phyloP scores from a whole-genome alignment of 2,888 invertebrate species.

The Drosophila bunnanda region DNA sequence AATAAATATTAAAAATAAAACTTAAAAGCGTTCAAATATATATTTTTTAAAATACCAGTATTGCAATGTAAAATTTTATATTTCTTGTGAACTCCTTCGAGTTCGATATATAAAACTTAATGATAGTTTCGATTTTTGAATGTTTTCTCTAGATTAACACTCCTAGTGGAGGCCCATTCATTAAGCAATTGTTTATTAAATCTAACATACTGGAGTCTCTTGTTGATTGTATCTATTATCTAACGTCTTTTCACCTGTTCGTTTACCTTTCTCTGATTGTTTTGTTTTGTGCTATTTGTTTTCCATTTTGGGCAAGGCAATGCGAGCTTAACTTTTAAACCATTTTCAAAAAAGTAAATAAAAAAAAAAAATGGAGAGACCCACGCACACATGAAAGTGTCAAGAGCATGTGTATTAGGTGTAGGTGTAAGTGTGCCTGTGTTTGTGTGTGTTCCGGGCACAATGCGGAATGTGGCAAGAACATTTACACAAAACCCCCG shows the following conservation, averaged over 20 bases:
- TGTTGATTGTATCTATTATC: conserved; percentile 26
- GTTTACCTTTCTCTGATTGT: conserved; percentile 26
- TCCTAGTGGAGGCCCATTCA: background rate
- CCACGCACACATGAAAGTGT: conserved; percentile 4
- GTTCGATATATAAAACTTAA: background rate
- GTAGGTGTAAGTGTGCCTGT: background rate
- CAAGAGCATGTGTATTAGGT: conserved; percentile 1
- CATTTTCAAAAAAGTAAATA: background rate
- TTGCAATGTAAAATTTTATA: too few relatives aligned
- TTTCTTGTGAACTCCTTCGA: too few relatives aligned
- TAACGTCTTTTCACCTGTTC: conserved; percentile 11
- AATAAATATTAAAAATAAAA: too few relatives aligned
- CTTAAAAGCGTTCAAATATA: too few relatives aligned
- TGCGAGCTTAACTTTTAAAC: conserved; percentile 23
- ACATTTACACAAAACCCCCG: conserved; percentile 47
- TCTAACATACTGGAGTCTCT: background rate
- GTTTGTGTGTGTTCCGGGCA: conserved; percentile 17
- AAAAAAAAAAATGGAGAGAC: background rate
- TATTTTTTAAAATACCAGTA: too few relatives aligned
- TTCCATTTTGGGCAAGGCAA: conserved; percentile 27
- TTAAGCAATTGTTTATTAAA: background rate
- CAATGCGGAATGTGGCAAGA: conserved; percentile 47
- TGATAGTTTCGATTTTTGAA: background rate
- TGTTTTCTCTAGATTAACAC: background rate
- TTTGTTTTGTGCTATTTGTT: conserved; percentile 29